These are phyloP conservation scores for Neomorphus geoffroyi DNA, from an alignment of 2,797 vertebrate species.

Conservation along the genomic window DNA sequence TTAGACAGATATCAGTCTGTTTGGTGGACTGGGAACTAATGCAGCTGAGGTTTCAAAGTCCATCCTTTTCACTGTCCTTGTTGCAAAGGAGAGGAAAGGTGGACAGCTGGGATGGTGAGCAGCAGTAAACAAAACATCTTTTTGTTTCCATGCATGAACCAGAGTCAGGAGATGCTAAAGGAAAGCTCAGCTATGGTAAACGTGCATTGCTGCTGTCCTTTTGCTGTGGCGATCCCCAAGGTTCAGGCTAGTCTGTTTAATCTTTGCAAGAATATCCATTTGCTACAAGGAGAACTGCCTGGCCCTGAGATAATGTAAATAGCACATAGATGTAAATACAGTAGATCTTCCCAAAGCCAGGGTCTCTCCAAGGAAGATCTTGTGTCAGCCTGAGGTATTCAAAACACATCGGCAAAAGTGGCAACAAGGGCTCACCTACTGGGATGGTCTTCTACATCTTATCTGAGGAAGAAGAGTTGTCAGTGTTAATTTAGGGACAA, in stretches of 20 bases:
- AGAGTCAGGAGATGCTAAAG: background rate
- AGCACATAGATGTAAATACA: background rate
- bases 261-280: background rate
- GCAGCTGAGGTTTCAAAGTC: background rate
- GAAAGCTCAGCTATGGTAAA: background rate
- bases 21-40: background rate
- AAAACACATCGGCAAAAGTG: background rate
- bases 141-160: background rate
- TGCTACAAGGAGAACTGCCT: background rate
- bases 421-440: background rate
- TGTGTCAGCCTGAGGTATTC: background rate
- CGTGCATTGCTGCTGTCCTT: background rate
- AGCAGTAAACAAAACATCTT: background rate
- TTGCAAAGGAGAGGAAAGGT: background rate
- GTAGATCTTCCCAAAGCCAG: background rate
- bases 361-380: background rate
- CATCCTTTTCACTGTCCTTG: background rate
- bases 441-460: background rate
- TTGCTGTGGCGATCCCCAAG: background rate
- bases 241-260: background rate
- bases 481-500: background rate
- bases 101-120: background rate
- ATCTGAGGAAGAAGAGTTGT: background rate
- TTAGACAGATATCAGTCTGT: rapidly evolving
- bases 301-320: background rate